Evolutionary conservation across 2,797 vertebrate species (phyloP).

Genomic region (Sylvilagus floridanus): DNA sequence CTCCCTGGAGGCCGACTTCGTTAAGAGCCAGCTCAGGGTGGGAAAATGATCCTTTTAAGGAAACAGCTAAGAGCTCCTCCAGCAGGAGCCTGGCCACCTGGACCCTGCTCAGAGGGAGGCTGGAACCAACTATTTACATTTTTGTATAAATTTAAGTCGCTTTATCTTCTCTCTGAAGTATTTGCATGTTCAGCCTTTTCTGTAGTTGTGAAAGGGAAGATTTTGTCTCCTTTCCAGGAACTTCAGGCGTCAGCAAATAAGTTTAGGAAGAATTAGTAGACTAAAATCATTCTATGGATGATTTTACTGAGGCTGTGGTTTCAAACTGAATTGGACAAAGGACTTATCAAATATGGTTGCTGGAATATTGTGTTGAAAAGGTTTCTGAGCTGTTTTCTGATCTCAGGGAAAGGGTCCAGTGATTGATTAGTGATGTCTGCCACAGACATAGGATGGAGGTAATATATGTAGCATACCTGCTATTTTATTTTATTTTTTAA

Average conservation of each 20-base stretch:
- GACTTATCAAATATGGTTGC: not conserved
- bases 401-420: not conserved
- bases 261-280: conserved; percentile 61
- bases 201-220: conserved; percentile 66
- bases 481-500: not conserved
- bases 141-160: conserved; percentile 41
- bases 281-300: not conserved
- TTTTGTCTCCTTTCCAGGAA: conserved; percentile 46
- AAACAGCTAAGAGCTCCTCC: not conserved
- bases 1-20: not conserved
- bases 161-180: conserved; percentile 51
- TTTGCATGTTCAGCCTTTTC: conserved; percentile 63
- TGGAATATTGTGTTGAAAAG: not conserved
- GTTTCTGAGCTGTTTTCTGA: not conserved
- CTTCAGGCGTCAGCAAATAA: conserved; percentile 59
- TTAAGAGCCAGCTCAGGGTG: not conserved
- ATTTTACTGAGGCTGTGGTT: conserved; percentile 30
- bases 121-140: not conserved
- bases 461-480: not conserved
- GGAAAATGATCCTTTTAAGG: conserved; percentile 27
- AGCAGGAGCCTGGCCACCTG: conserved; percentile 14
- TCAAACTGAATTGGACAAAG: conserved; percentile 52
- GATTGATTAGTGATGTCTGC: conserved; percentile 51
- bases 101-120: conserved; percentile 23
- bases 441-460: not conserved